A percentile compares a stretch with the other conserved stretches of the same genome.
phyloP scores from a whole-genome alignment of 2,888 invertebrate species.

The Nasonovia ribisnigri region DNA sequence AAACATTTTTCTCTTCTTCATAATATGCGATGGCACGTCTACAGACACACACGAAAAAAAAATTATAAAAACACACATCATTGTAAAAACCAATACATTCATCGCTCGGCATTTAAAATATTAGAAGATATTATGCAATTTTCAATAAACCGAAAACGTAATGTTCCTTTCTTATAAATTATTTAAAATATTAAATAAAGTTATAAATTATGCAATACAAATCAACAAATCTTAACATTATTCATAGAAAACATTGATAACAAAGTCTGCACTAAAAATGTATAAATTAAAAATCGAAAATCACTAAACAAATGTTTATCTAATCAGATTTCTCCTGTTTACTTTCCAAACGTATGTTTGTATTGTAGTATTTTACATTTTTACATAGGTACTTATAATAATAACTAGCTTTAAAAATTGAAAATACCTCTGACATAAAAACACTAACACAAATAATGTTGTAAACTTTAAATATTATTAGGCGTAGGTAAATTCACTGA shows the following conservation, averaged over 20 bases:
- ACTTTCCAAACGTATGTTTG: background rate
- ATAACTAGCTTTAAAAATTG: background rate
- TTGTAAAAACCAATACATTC: background rate
- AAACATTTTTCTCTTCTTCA: background rate
- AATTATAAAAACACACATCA: background rate
- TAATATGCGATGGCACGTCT: background rate
- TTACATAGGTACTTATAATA: too few species aligned
- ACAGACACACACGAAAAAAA: background rate
- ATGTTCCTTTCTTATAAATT: background rate
- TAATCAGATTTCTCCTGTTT: background rate
- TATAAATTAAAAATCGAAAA: background rate
- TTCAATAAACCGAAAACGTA: background rate
- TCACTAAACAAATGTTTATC: background rate
- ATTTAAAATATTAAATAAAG: background rate
- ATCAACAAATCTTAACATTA: background rate
- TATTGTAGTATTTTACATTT: background rate
- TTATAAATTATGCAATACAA: background rate
- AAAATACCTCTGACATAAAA: background rate
- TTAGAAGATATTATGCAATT: background rate
- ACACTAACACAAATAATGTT: background rate
- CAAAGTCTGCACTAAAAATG: background rate
- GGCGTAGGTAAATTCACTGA: background rate
- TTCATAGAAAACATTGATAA: background rate
- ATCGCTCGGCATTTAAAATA: background rate
- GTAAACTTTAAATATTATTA: background rate